Evolutionary conservation across 2,797 vertebrate genomes (phyloP), one percentile per base, ranked within the genome.

Genomic region (Perodicticus potto): DNA sequence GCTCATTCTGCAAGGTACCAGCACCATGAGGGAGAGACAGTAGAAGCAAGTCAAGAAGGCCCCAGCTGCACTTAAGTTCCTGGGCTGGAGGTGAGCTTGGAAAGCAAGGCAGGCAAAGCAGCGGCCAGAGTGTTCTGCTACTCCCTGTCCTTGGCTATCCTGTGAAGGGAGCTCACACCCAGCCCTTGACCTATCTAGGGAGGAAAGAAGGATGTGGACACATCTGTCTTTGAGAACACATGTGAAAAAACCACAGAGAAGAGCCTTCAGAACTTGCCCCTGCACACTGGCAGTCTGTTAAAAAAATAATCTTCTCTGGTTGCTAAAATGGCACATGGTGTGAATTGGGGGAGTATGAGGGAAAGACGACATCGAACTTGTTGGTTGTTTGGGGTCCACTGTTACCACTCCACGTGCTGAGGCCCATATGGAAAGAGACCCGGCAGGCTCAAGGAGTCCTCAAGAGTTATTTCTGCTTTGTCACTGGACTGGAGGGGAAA

Each of bases 161-260:
- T 20, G 19, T 2, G 25, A 93, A 76, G 37, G 69, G 14, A 86
- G 63, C 55, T 19, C 43, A 32, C 3, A 23, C 77, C 69, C 13
- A 78, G 74, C 65, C 93, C 76, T 63, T 40, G 59, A 82, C 55
- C 76, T 92, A 84, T 77, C 72, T 88, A 70, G 53, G 43, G 76
- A 96, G 92, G 95, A 59, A 87, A 89, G 94, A 95, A 96, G 94
- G 94, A 94, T 95, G 76, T 69, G 80, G 73, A 93, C 49, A 53
- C 3, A 1, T 37, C 70, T 59, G 86, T 45, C 69, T 95, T 91
- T 82, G 29, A 67, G 73, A 86, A 89, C 29, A 76, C 74, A 78
- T 0, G 5, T 93, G 91, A 86, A 89, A 59, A 92, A 94, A n/a
- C 34, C 91, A 92, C 88, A 89, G 37, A 90, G 65, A 80, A 14